Conservation (phyloP, 2,113 vertebrate genomes). For the Scomber scombrus region DNA sequence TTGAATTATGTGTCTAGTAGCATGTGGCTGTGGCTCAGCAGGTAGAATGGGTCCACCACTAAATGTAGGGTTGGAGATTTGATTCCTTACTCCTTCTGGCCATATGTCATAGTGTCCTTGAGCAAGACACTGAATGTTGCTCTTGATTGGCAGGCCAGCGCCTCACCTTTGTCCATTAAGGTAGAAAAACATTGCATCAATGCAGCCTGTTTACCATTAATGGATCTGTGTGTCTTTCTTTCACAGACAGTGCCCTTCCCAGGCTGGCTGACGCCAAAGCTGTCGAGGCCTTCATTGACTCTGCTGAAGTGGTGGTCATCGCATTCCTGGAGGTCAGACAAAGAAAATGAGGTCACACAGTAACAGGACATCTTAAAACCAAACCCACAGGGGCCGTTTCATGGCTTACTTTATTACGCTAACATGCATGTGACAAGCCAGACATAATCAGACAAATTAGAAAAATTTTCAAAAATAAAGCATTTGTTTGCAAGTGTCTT, state of each 20-base stretch:
- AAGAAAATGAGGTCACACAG: not conserved
- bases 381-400: constrained; percentile 10
- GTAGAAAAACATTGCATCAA: too few relatives aligned
- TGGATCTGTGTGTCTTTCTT: constrained; percentile 7
- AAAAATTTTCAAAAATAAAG: constrained; percentile 31
- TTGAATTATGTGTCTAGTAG: not conserved
- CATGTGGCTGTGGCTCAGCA: too few relatives aligned
- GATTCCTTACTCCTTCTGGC: too few relatives aligned
- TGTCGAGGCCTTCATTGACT: constrained; percentile 83
- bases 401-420: constrained; percentile 12
- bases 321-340: constrained; percentile 94
- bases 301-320: constrained; percentile 89
- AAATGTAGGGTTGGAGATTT: too few relatives aligned
- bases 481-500: constrained; percentile 39
- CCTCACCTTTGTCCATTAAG: too few relatives aligned
- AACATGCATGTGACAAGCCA: constrained; percentile 35
- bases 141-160: too few relatives aligned
- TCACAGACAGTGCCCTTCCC: constrained; percentile 70
- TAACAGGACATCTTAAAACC: not conserved
- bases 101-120: too few relatives aligned
- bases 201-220: too few relatives aligned
- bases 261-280: constrained; percentile 78
- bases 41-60: too few relatives aligned
- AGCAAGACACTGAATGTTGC: too few relatives aligned
- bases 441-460: constrained; percentile 50